These are phyloP conservation scores for Dromius quadrimaculatus DNA, from an alignment of 2,888 invertebrate species.

Conservation along the genomic window DNA sequence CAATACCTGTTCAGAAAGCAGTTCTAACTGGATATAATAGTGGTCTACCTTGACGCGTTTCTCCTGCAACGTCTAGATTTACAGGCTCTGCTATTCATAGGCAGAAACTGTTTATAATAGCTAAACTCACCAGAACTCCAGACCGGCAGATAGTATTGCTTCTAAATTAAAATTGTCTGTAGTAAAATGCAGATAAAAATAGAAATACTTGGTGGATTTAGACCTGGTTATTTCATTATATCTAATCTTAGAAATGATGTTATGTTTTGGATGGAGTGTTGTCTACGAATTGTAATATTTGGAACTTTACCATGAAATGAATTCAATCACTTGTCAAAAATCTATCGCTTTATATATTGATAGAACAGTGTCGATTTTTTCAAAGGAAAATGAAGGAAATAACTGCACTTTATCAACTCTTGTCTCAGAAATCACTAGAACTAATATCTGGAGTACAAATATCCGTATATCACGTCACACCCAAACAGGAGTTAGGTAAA, in stretches of 20 bases:
- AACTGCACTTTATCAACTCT: too few relatives aligned
- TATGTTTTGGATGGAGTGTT: not conserved
- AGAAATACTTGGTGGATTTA: slow-evolving; percentile 6
- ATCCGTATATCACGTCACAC: too few relatives aligned
- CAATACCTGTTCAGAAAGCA: slow-evolving; percentile 20
- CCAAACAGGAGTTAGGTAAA: too few relatives aligned
- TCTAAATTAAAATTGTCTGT: not conserved
- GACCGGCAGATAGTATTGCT: not conserved
- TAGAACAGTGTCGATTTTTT: too few relatives aligned
- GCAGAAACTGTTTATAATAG: too few relatives aligned
- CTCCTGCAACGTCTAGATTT: slow-evolving; percentile 7
- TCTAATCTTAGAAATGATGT: not conserved
- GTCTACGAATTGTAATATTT: too few relatives aligned
- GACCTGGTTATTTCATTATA: not conserved
- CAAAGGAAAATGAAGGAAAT: too few relatives aligned
- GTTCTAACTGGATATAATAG: slow-evolving; percentile 8
- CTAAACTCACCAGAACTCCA: slow-evolving; percentile 1
- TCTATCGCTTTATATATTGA: too few relatives aligned
- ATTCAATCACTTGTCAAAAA: too few relatives aligned
- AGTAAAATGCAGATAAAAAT: not conserved
- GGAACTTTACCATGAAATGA: too few relatives aligned
- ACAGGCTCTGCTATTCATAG: slow-evolving; percentile 18
- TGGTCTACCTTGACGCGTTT: slow-evolving; percentile 24
- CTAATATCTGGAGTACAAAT: too few relatives aligned
- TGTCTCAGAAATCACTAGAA: too few relatives aligned